A percentile compares a stretch with the other conserved stretches of the same genome.
Evolutionary conservation across 2,888 invertebrate genomes (phyloP).

Genomic region (Cataglyphis livida): DNA sequence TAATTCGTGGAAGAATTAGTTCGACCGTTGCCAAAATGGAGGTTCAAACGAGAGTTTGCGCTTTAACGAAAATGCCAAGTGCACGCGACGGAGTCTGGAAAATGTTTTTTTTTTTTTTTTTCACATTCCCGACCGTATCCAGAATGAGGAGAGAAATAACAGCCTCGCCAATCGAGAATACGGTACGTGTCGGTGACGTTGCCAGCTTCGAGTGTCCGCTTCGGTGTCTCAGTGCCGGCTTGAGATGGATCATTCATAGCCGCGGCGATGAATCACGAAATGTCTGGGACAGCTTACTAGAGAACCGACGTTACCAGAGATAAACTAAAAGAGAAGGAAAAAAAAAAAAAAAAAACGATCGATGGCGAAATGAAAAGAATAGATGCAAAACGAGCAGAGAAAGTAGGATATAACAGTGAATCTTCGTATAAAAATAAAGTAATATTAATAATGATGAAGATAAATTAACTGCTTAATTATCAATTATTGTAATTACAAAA

Average conservation of each 20-base stretch:
- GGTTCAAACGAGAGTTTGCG: background rate
- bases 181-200: constrained; percentile 52
- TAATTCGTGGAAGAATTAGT: background rate
- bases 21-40: background rate
- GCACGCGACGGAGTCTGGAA: constrained; percentile 13
- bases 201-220: constrained; percentile 60
- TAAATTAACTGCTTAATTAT: constrained; percentile 27
- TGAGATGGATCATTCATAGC: constrained; percentile 85
- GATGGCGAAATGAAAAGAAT: constrained; percentile 22
- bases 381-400: constrained; percentile 28
- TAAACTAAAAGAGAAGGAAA: constrained; percentile 7
- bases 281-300: constrained; percentile 78
- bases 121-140: background rate
- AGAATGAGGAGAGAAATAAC: constrained; percentile 30
- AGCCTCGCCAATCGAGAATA: constrained; percentile 43
- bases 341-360: constrained; percentile 12
- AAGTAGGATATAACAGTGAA: background rate
- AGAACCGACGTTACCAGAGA: constrained; percentile 73
- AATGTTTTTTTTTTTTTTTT: background rate
- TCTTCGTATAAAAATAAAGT: background rate
- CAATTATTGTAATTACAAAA: constrained; percentile 5
- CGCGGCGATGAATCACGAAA: constrained; percentile 85
- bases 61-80: constrained; percentile 29
- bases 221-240: constrained; percentile 45
- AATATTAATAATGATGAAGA: background rate